A percentile compares a stretch with the other conserved stretches of the same genome.
These are phyloP conservation scores for Drosophila fulvimacula DNA, from an alignment of 2,888 invertebrate species.

Conservation along the genomic window DNA sequence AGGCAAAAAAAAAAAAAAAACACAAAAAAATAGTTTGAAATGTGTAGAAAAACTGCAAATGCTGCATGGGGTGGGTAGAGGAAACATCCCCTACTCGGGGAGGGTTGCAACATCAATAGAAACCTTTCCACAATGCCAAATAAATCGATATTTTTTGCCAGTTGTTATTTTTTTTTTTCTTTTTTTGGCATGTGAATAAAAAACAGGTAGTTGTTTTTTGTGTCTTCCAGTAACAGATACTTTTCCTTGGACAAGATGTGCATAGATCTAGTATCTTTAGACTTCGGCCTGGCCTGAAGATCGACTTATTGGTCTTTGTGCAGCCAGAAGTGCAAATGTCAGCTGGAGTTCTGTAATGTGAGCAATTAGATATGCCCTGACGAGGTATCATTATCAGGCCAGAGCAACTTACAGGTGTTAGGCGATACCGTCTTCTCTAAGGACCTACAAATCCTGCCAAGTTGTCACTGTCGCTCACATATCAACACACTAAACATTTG, in stretches of 20 bases:
- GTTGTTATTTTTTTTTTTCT: conserved; percentile 7
- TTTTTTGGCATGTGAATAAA: conserved; percentile 60
- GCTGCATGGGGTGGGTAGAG: conserved; percentile 50
- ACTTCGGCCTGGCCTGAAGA: conserved; percentile 20
- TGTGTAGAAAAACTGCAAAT: conserved; percentile 18
- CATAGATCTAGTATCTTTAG: conserved; percentile 44
- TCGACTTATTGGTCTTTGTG: conserved; percentile 78
- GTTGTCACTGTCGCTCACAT: conserved; percentile 49
- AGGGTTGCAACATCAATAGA: conserved; percentile 57
- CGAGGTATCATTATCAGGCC: conserved; percentile 56
- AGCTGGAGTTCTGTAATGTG: conserved; percentile 68
- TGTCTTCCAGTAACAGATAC: conserved; percentile 67
- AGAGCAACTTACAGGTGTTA: conserved; percentile 62
- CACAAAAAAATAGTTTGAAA: conserved; percentile 38
- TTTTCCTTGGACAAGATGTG: conserved; percentile 63
- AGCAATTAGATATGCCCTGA: conserved; percentile 58
- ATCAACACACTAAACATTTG: conserved; percentile 29
- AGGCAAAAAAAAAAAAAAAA: conserved; percentile 33
- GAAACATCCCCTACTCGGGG: conserved; percentile 53
- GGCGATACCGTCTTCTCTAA: conserved; percentile 37
- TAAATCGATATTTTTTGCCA: conserved; percentile 53
- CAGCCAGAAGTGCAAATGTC: conserved; percentile 66
- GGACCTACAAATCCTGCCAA: conserved; percentile 9
- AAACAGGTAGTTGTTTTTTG: conserved; percentile 69
- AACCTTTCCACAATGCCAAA: conserved; percentile 47